These are phyloP conservation scores for Lasaia peninsularis DNA, from an alignment of 1,140 invertebrate species.

Conservation along the genomic window DNA sequence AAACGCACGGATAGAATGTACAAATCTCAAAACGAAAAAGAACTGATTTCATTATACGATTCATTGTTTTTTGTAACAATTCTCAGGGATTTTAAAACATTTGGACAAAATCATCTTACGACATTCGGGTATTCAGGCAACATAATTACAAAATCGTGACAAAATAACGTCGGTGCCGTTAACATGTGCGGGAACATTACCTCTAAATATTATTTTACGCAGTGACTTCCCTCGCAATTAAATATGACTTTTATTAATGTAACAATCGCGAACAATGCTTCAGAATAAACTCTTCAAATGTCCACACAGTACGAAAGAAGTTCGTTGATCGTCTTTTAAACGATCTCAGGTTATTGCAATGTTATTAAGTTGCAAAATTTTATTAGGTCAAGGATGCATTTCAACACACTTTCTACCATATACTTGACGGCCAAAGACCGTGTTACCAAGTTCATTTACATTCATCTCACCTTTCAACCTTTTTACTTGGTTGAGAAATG, in stretches of 20 bases:
- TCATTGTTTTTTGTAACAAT: neutral
- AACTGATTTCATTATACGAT: neutral
- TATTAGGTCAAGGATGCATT: constrained; percentile 61
- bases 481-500: constrained; percentile 54
- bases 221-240: constrained; percentile 45
- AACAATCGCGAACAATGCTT: constrained; percentile 59
- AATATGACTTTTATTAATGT: constrained; percentile 59
- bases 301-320: constrained; percentile 51
- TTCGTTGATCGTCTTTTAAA: constrained; percentile 71
- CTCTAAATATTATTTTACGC: constrained; percentile 14
- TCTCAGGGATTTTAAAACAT: neutral
- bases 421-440: constrained; percentile 42
- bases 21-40: no score
- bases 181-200: constrained; percentile 38
- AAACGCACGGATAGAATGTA: no score
- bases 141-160: constrained; percentile 52
- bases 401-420: constrained; percentile 67
- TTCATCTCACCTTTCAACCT: constrained; percentile 67
- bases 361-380: constrained; percentile 59
- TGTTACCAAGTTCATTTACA: constrained; percentile 52
- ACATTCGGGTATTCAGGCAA: neutral
- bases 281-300: constrained; percentile 57
- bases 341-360: constrained; percentile 60
- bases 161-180: constrained; percentile 27
- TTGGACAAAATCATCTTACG: constrained; percentile 9